Evolutionary conservation across 2,113 vertebrate species (phyloP), one percentile per base, ranked within the genome.

Genomic region (Perognathus longimembris): DNA sequence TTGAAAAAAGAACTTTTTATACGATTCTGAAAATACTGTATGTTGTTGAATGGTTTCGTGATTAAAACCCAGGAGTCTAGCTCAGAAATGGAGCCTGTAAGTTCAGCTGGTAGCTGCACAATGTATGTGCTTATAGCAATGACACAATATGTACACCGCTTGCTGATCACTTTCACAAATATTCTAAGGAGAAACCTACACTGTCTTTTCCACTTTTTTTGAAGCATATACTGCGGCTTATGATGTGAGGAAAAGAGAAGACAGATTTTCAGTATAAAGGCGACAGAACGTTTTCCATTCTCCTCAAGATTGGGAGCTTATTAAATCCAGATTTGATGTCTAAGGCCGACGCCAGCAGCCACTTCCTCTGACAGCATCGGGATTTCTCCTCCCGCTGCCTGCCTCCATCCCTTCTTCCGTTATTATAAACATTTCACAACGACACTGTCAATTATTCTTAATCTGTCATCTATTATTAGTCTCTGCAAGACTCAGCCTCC

Each of bases 401-500:
- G 21, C 50, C 0, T 9, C 80, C 92, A 70, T 38, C 50, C 71
- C 64, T 91, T 94, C 76, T 88, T 78, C 61, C 88, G 64, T 94
- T 82, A 70, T 76, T 80, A 74, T 54, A 95, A 97, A 96, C 84
- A 92, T 36, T 93, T 94, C 87, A 78, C 67, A 77, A 69, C 61
- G 83, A 81, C 64, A 70, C 38, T 95, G 85, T 92, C 94, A 91
- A 69, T 93, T 94, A 90, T 79, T 94, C 75, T 95, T 95, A 84
- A 90, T 93, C 82, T 94, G 75, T 84, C 91, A 78, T 77, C 95
- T 96, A 93, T 96, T 96, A 95, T 96, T 97, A 94, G 87, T 61
- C 73, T 71, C 76, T 28, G 30, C n/a, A 80, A 96, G 91, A 66
- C 32, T 94, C 28, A 50, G 79, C 83, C 84, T 84, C 89, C 83